Evolutionary conservation across 2,113 vertebrate genomes (phyloP).

Genomic region (Trogon surrucura): DNA sequence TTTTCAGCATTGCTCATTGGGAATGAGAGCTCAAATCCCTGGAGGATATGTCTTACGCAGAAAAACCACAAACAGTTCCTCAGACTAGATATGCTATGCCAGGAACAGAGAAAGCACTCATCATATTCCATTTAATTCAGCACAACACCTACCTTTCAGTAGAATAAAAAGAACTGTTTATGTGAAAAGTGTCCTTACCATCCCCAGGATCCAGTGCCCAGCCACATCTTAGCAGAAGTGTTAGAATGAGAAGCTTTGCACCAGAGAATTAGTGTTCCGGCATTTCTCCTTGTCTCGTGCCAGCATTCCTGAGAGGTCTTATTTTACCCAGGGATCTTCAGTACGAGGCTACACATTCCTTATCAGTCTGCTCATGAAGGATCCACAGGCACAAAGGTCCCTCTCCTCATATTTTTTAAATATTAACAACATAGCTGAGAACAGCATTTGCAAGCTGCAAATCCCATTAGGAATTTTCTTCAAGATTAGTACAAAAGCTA

Average conservation of each 20-base stretch:
- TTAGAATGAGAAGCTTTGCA: constrained; percentile 35
- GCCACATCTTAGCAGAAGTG: constrained; percentile 40
- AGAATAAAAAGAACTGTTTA: not conserved
- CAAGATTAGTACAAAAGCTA: not conserved
- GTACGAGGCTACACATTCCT: constrained; percentile 42
- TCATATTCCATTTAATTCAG: not conserved
- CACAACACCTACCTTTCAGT: not conserved
- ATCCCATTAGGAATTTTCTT: not conserved
- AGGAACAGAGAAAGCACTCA: not conserved
- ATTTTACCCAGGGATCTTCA: constrained; percentile 51
- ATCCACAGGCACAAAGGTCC: not conserved
- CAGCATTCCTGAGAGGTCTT: constrained; percentile 54
- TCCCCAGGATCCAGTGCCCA: not conserved
- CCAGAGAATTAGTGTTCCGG: constrained; percentile 11
- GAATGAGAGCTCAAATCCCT: not conserved
- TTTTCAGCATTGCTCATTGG: not conserved
- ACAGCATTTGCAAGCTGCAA: constrained; percentile 40
- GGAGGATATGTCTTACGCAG: not conserved
- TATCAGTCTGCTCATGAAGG: not conserved
- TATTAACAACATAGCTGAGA: constrained; percentile 58
- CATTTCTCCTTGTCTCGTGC: constrained; percentile 35
- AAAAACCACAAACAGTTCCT: not conserved
- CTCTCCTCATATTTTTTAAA: constrained; percentile 2
- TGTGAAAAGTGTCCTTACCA: constrained; percentile 36
- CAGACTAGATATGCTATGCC: not conserved